Evolutionary conservation across 2,113 vertebrate species (phyloP).

Genomic region (Elephantulus edwardii): DNA sequence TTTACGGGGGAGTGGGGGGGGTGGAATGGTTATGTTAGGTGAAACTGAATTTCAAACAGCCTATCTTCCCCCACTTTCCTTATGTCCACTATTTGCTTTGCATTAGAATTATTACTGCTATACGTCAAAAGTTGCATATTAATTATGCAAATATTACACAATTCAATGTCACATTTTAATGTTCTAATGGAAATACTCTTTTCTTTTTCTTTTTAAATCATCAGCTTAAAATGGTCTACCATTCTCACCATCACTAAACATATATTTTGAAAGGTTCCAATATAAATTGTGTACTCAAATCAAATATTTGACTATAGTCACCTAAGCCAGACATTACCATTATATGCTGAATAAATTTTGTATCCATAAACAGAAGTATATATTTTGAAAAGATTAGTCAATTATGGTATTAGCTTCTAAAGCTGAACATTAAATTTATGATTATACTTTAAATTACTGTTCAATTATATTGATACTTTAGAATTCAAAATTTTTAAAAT

Average conservation of each 20-base stretch:
- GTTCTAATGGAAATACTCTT: not conserved
- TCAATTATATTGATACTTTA: not conserved
- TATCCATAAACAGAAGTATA: not conserved
- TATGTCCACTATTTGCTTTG: not conserved
- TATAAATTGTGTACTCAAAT: not conserved
- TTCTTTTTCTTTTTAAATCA: conserved; percentile 11
- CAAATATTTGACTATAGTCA: not conserved
- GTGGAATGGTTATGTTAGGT: not conserved
- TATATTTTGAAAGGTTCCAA: not conserved
- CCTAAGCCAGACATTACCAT: not conserved
- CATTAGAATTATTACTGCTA: not conserved
- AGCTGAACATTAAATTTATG: not conserved
- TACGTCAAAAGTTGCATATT: not conserved
- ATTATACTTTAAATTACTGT: not conserved
- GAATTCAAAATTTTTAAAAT: not conserved
- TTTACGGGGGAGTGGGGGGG: not conserved
- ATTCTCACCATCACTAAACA: not conserved
- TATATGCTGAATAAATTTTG: not conserved
- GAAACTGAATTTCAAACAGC: not conserved
- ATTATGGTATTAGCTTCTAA: not conserved
- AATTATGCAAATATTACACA: not conserved
- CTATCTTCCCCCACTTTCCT: not conserved
- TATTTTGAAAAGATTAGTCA: not conserved
- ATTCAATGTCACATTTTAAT: not conserved
- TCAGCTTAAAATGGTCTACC: not conserved